Base-by-base conservation (phyloP, 2,113 vertebrate species). In the Ceratotherium simum region DNA sequence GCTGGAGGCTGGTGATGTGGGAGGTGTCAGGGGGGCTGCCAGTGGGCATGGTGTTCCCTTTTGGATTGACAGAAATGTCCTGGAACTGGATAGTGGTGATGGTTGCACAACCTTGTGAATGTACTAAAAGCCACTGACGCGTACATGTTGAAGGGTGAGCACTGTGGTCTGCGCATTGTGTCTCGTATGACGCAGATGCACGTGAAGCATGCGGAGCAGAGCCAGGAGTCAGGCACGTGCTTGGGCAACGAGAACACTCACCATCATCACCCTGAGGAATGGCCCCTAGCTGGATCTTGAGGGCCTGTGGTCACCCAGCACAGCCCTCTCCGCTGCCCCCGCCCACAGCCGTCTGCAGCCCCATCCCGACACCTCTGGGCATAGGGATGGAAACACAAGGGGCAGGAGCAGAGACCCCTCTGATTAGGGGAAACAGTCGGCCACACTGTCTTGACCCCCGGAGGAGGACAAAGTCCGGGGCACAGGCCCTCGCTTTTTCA, bases 141-240 rank as follows among this genome's bases (percentile, higher is more conserved):
- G 17, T n/a, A 12, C 9, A 0, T 23, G 36, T 31, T 36, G 10
- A 46, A 8, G 51, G 29, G 73, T 27, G 39, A n/a, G 5, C 13
- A 2, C 46, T 21, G 21, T 2, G 23, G 51, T 17, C 1, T 17
- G 23, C 31, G 39, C 31, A 36, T 39, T 60, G 39, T 2, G 8
- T n/a, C 42, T n/a, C 81, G 13, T 1, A 5, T 20, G 31, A 7
- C 20, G 11, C 18, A 23, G 36, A 65, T 20, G 83, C 48, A 6
- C 12, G 21, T 2, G 29, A 75, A 18, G 48, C 60, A 29, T 1
- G 8, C 13, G 5, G 39, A 27, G 17, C 21, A 4, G 14, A 36
- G 76, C 60, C 39, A 6, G n/a, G 36, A 18, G 31, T 39, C 6
- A 0, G 1, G 13, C 13, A 16, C 0, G 0, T n/a, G 46, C 16